Conservation (phyloP, 1,140 invertebrate genomes). For the Ooceraea biroi region DNA sequence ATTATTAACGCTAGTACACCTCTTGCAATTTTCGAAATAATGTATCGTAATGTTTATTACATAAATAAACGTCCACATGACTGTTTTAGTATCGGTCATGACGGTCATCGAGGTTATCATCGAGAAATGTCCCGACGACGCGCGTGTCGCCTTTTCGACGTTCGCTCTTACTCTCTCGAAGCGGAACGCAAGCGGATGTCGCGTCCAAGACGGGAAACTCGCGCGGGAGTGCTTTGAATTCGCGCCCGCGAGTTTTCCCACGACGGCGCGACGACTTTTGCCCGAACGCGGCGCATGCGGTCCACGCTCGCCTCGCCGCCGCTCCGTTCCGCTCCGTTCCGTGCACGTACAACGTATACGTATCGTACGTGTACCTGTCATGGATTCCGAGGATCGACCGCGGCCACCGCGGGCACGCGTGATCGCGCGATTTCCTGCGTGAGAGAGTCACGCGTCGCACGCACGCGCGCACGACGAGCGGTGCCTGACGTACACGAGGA, state of each 20-base stretch:
- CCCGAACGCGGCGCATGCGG: slow-evolving; percentile 69
- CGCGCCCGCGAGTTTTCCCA: slow-evolving; percentile 55
- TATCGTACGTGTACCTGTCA: slow-evolving; percentile 77
- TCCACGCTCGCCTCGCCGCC: slow-evolving; percentile 55
- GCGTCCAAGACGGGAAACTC: too few relatives aligned
- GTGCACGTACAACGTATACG: slow-evolving; percentile 49
- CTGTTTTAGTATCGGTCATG: too few relatives aligned
- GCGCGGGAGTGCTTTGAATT: slow-evolving; percentile 57
- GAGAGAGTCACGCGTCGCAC: slow-evolving; percentile 65
- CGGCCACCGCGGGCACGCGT: slow-evolving; percentile 79
- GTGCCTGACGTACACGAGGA: background rate
- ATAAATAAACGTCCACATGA: too few relatives aligned
- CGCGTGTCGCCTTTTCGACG: too few relatives aligned
- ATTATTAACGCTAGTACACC: too few relatives aligned
- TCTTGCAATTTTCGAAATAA: too few relatives aligned
- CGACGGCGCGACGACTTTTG: slow-evolving; percentile 68
- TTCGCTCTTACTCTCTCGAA: background rate
- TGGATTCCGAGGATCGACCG: slow-evolving; percentile 82
- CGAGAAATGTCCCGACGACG: too few relatives aligned
- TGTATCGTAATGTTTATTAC: too few relatives aligned
- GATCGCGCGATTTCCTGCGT: slow-evolving; percentile 77
- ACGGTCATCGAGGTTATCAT: too few relatives aligned
- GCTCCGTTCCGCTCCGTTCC: background rate
- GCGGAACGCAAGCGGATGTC: too few relatives aligned
- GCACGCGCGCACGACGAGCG: slow-evolving; percentile 18